Evolutionary conservation across 2,797 vertebrate species (phyloP), one percentile per base, ranked within the genome.

Genomic region (Macropodus opercularis): DNA sequence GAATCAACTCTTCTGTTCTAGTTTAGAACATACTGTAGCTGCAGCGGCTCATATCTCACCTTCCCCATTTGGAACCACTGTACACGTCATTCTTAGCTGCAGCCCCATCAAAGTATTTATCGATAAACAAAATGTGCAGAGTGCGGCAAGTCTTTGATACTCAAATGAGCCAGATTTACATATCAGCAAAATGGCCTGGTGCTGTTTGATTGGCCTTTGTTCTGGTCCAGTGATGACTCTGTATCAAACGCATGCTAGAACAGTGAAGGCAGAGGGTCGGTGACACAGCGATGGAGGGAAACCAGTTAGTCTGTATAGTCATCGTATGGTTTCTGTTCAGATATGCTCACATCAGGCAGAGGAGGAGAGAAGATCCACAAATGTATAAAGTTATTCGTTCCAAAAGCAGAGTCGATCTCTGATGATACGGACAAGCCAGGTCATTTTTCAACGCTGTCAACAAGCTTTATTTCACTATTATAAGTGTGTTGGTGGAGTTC

Each of bases 161-260:
- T 62, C 84, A 88, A 80, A 90, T 89, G 84, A 83, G 79, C 67
- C 10, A 54, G 80, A 87, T 85, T 83, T 86, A 72, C 85, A 86
- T 89, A 84, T 89, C 87, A 89, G 87, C 87, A 85, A 74, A 89
- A 84, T 68, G 71, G 68, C 77, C 59, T 65, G 39, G 79, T 55
- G 80, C 60, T 5, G 69, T 87, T 88, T 89, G 77, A 90, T 89
- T 81, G 76, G 76, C 77, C 67, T 84, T 88, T 90, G 87, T 87
- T 84, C 69, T 77, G 62, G 60, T 69, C 58, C 72, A 76, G 79
- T 80, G 77, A 85, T 83, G 85, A 80, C 68, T 73, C 65, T 36
- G 63, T 71, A 87, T 84, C 82, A 83, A 84, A 83, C 66, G 63
- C 71, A 44, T 83, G 79, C 83, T 77, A 73, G 79, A 84, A 83